Percentiles rank a stretch among this genome's conserved stretches.
phyloP scores from a whole-genome alignment of 1,140 invertebrate genomes.

The Zaprionus davidi region DNA sequence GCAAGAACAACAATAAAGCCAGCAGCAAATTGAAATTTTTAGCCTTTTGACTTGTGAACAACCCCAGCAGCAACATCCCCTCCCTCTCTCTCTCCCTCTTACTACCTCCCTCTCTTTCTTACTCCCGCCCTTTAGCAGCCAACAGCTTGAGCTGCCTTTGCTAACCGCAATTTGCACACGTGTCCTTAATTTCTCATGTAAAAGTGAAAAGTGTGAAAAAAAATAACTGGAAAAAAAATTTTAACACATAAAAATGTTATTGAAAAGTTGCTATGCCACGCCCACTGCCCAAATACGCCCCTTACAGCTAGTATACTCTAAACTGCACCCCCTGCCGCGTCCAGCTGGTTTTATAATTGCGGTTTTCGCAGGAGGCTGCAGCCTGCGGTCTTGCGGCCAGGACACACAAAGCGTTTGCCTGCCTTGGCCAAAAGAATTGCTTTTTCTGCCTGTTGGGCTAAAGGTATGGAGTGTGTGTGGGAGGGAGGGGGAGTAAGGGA shows the following conservation, averaged over 20 bases:
- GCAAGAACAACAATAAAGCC: constrained; percentile 53
- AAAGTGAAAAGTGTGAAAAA: constrained; percentile 63
- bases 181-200: constrained; percentile 48
- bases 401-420: constrained; percentile 42
- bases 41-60: constrained; percentile 60
- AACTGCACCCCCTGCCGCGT: constrained; percentile 8
- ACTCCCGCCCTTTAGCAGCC: not conserved
- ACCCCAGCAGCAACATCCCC: not conserved
- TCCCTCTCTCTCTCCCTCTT: not conserved
- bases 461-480: not conserved
- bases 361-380: constrained; percentile 69
- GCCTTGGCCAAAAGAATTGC: constrained; percentile 44
- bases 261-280: constrained; percentile 60
- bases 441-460: constrained; percentile 35
- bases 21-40: constrained; percentile 73
- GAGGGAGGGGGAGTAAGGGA: constrained; percentile 4
- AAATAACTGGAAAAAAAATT: constrained; percentile 12
- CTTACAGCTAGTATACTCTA: not conserved
- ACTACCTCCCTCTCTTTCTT: not conserved
- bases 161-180: constrained; percentile 67
- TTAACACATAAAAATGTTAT: constrained; percentile 53
- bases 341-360: constrained; percentile 73
- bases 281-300: constrained; percentile 13
- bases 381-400: constrained; percentile 72
- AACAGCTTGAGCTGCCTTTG: constrained; percentile 24